Evolutionary conservation across 2,888 invertebrate species (phyloP).

Genomic region (Habroteleia sp.): DNA sequence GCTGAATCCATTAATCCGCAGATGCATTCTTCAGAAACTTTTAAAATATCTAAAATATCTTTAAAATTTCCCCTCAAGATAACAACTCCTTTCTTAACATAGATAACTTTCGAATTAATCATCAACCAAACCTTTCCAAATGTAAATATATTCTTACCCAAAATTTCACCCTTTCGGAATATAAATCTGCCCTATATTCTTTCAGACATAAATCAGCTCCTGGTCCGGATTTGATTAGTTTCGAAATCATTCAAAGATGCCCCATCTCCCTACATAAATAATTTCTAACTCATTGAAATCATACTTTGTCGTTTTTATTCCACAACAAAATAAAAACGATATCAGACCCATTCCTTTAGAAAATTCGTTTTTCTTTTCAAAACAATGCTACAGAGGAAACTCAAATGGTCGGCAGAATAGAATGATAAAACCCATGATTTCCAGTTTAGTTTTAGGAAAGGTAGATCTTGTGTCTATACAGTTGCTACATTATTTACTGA

Average conservation of each 20-base stretch:
- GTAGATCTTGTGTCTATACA: neutral
- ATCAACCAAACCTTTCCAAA: neutral
- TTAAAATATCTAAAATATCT: neutral
- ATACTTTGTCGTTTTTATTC: neutral
- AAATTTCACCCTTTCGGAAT: neutral
- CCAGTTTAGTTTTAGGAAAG: neutral
- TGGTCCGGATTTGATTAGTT: slow-evolving; percentile 6
- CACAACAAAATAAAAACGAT: neutral
- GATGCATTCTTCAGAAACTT: neutral
- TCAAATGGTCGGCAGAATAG: neutral
- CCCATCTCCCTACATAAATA: neutral
- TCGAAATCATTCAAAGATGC: neutral
- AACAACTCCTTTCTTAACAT: no score
- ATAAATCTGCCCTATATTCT: slow-evolving; percentile 2
- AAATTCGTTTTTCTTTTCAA: neutral
- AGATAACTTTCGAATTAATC: neutral
- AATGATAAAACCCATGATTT: neutral
- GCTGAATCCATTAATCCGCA: no score
- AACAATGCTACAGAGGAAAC: neutral
- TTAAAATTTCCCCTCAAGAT: neutral
- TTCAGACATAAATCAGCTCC: slow-evolving; percentile 7
- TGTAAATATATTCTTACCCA: neutral
- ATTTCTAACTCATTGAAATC: neutral
- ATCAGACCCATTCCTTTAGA: neutral
- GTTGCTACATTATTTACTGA: slow-evolving; percentile 1